phyloP scores from a whole-genome alignment of 2,797 vertebrate species.

The Pangasius macronema region DNA sequence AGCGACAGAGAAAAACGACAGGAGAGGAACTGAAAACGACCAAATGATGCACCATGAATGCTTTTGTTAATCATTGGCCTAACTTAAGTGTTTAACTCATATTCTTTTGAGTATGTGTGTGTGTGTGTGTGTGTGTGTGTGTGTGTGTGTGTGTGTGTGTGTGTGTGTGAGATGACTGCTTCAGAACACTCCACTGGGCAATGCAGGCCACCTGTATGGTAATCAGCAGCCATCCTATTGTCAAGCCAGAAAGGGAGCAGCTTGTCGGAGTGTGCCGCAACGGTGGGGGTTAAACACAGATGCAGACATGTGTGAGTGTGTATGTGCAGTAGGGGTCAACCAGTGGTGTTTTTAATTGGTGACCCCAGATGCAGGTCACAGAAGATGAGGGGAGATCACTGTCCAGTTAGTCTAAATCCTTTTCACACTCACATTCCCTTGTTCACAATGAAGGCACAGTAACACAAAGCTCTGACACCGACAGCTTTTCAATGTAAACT shows the following conservation, averaged over 20 bases:
- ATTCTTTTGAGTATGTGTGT: conserved; percentile 25
- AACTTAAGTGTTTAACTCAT: conserved; percentile 31
- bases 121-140: not conserved
- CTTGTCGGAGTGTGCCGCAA: conserved; percentile 75
- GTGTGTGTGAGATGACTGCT: conserved; percentile 15
- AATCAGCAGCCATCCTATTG: conserved; percentile 70
- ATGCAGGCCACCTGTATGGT: conserved; percentile 74
- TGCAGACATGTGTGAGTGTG: conserved; percentile 44
- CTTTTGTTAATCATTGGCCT: conserved; percentile 52
- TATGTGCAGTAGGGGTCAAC: conserved; percentile 29
- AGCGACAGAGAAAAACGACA: conserved; percentile 21
- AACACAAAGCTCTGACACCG: not conserved
- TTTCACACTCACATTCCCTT: conserved; percentile 11
- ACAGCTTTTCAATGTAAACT: not conserved
- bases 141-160: conserved; percentile 34
- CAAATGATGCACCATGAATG: conserved; percentile 21
- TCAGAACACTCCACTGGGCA: conserved; percentile 27
- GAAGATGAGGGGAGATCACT: conserved; percentile 36
- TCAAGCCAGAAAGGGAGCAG: conserved; percentile 66
- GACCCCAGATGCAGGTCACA: conserved; percentile 52
- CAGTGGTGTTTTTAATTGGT: conserved; percentile 51
- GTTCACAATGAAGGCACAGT: conserved; percentile 12
- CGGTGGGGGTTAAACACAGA: conserved; percentile 54
- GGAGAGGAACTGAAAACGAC: conserved; percentile 39
- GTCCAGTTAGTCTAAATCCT: conserved; percentile 35